Evolutionary conservation across 2,888 invertebrate species (phyloP), one percentile per base, ranked within the genome.

Genomic region (Standfussiana lucernea): DNA sequence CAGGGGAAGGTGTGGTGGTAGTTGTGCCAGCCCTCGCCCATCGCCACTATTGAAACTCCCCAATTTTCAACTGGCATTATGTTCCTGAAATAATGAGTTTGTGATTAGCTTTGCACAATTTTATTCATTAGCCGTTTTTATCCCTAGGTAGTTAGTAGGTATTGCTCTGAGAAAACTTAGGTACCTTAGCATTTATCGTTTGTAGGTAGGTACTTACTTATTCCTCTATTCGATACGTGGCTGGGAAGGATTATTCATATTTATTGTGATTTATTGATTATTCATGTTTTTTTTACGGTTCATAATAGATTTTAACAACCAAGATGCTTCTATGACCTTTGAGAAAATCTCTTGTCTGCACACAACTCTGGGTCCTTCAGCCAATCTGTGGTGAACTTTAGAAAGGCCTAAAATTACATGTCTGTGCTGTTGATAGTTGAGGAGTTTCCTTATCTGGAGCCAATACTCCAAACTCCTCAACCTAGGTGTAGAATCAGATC

Each of bases 21-120:
- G 95, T 99, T 99, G 96, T 99, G 99, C 98, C 98, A 99, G 8
- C 99, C 99, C 93, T 99, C 99, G 0, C 99, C 99, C 94, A 98
- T 96, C 0, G 98, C 97, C 37, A 98, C 90, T 0, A 98, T 89
- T 0, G 98, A 97, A 0, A 99, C 99, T 1, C 97, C 95, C 85
- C 97, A 96, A 92, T 98, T 99, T 94, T 99, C 98, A 0, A 97
- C 96, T 0, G 99, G 99, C 93, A 97, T 98, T 89, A 99, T 98
- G 92, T 97, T 95, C 88, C 98, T 98, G 94, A 67, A 93, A 94
- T 32, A 69, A 42, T 10, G 13, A 59, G 18, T 71, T 11, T 0
- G 15, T 42, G 18, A 64, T 68, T 65, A 37, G 37, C 32, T 32
- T 62, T 6, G 24, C 24, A 62, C 24, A n/a, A 62, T 40, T 59